These are phyloP conservation scores for Monopis laevigella DNA, from an alignment of 2,888 invertebrate genomes.

Conservation along the genomic window DNA sequence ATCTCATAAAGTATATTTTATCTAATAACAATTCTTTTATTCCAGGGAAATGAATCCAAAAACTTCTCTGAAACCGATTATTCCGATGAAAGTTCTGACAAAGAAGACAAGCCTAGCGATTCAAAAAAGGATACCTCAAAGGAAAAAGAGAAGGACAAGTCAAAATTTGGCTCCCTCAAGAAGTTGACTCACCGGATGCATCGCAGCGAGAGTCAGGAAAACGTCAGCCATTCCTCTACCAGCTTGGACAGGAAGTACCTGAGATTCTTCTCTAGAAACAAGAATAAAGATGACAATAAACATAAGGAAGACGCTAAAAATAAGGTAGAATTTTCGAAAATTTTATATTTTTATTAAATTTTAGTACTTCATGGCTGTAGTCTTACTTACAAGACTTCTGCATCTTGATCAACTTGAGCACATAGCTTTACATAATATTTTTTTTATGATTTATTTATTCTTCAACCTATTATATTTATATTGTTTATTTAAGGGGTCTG, in stretches of 20 bases:
- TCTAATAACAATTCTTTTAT: too few relatives aligned
- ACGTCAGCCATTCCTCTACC: conserved; percentile 56
- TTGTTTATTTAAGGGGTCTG: too few relatives aligned
- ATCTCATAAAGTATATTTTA: too few relatives aligned
- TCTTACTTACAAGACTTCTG: too few relatives aligned
- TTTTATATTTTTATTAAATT: too few relatives aligned
- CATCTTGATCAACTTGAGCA: too few relatives aligned
- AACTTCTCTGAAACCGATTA: conserved; percentile 71
- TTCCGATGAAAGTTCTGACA: conserved; percentile 44
- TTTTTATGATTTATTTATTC: too few relatives aligned
- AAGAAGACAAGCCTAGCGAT: conserved; percentile 32
- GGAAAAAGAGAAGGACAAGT: conserved; percentile 36
- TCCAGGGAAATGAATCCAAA: conserved; percentile 38
- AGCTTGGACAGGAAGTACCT: conserved; percentile 78
- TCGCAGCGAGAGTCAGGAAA: conserved; percentile 39
- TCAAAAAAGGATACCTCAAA: conserved; percentile 32
- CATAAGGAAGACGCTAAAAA: conserved; percentile 28
- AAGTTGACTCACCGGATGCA: conserved; percentile 68
- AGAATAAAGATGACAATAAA: conserved; percentile 53
- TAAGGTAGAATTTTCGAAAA: too few relatives aligned
- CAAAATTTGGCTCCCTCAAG: conserved; percentile 76
- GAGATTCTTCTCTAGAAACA: conserved; percentile 52
- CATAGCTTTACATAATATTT: too few relatives aligned
- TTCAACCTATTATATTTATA: too few relatives aligned
- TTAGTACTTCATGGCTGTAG: too few relatives aligned